A percentile compares a stretch with the other conserved stretches of the same genome.
These are phyloP conservation scores for Philereme transversata DNA, from an alignment of 2,888 invertebrate species.

Conservation along the genomic window DNA sequence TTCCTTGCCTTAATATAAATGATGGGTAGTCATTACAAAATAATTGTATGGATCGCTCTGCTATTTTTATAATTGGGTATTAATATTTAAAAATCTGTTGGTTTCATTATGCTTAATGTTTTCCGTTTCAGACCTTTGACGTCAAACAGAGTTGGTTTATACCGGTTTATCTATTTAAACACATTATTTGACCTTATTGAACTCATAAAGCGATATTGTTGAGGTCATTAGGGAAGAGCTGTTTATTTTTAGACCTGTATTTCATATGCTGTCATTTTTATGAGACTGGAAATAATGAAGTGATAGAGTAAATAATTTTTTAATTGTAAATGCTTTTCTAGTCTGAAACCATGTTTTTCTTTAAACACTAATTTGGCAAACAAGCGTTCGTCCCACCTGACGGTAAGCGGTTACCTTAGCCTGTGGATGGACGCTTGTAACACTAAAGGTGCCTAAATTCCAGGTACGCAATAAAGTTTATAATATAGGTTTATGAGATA, in stretches of 20 bases:
- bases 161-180: slow-evolving; percentile 47
- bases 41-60: slow-evolving; percentile 1
- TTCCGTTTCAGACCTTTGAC: slow-evolving; percentile 46
- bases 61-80: slow-evolving; percentile 20
- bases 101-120: slow-evolving; percentile 20
- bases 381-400: too few relatives aligned
- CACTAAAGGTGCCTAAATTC: too few relatives aligned
- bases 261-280: slow-evolving; percentile 1
- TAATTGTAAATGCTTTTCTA: too few relatives aligned
- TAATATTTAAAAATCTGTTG: slow-evolving; percentile 20
- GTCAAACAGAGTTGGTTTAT: slow-evolving; percentile 43
- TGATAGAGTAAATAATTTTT: too few relatives aligned
- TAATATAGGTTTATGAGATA: too few relatives aligned
- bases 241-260: slow-evolving; percentile 16
- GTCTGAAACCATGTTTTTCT: too few relatives aligned
- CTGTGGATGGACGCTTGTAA: too few relatives aligned
- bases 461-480: too few relatives aligned
- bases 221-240: slow-evolving; percentile 27
- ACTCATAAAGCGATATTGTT: slow-evolving; percentile 25
- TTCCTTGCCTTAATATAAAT: slow-evolving; percentile 6
- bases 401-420: too few relatives aligned
- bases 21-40: neutral
- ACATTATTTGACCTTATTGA: slow-evolving; percentile 47
- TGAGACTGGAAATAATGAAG: too few relatives aligned
- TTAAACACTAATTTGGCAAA: too few relatives aligned